Evolutionary conservation across 2,797 vertebrate species (phyloP), one percentile per base, ranked within the genome.

Genomic region (Mallotus villosus): DNA sequence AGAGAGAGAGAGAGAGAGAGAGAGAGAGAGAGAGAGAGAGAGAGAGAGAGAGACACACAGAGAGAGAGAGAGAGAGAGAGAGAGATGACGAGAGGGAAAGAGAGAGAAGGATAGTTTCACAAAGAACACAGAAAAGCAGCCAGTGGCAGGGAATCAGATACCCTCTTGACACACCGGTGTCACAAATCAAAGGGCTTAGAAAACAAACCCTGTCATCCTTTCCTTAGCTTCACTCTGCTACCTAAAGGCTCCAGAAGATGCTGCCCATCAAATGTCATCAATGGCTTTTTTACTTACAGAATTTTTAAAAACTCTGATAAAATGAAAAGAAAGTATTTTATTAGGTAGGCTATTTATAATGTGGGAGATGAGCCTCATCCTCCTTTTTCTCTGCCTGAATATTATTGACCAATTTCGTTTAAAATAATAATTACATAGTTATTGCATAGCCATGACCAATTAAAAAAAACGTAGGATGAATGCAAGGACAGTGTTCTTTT

Each of bases 71-170:
- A n/a, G n/a, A 9, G 63, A 64, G 4, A 64, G 17, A 16, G 2
- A 16, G 49, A 11, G 49, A 51, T 17, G 14, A 55, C 16, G 51
- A n/a, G 14, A 41, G 37, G 9, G 37, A 2, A 14, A 46, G 41
- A 64, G 71, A 22, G 69, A 74, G 74, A 46, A 60, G 77, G 80
- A n/a, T 11, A 71, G 79, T 72, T 80, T 81, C 72, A 53, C 78
- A 71, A 83, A 74, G 80, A 83, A 86, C 60, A 65, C 71, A 55
- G 79, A 78, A 79, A 82, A 86, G 76, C 67, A 77, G 81, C 73
- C 57, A 29, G 82, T 71, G 37, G 81, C 77, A 49, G 80, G 90
- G 86, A 86, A 91, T 72, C 62, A 16, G 84, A 91, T 74, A 82
- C 81, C 59, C 76, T 75, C 63, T 25, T 78, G 80, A 77, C 5